Base-by-base conservation (phyloP, 1,140 invertebrate genomes). In the Zaprionus africanus region DNA sequence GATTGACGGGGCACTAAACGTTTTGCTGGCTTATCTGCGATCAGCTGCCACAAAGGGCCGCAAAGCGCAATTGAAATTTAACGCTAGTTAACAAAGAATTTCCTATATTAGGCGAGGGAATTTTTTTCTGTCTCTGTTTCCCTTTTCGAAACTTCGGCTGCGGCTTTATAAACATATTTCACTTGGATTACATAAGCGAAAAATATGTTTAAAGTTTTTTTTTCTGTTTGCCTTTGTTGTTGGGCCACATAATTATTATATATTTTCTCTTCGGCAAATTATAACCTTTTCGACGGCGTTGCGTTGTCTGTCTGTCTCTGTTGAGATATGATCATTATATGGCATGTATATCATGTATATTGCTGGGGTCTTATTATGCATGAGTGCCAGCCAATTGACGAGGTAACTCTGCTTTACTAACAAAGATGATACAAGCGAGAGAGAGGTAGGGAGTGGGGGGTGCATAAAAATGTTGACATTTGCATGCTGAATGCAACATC, bases 401-500 rank as follows among this genome's bases (percentile, higher is more conserved):
- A 74, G 67, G 65, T 73, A 87, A 65, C 67, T 78, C 46, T 51
- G 70, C 68, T 36, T 66, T 72, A 72, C 69, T 73, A 74, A 59
- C 59, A 53, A 15, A 59, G 62, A 59, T 67, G 58, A 73, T 73
- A 57, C 67, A 63, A 73, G 49, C 54, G 59, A 61, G 26, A 64
- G 49, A 46, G 12, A 17, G 24, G 34, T 11, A n/a, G 6, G 7
- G 1, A 15, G 5, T 7, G 28, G 7, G 73, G 43, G 73, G 54
- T 38, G 51, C 64, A 64, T 38, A 61, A 73, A 78, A 83, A 77
- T 74, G 76, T 81, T 87, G 81, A 88, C 85, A 88, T 85, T 88
- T 85, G 85, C 81, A 90, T 88, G 85, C 85, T 78, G 68, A 79
- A 88, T 86, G 82, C 79, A 81, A 76, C 66, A 59, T 46, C 72